Percentiles rank a stretch among this genome's conserved stretches.
Evolutionary conservation across 2,888 invertebrate genomes (phyloP).

Genomic region (Exocentrus adspersus): DNA sequence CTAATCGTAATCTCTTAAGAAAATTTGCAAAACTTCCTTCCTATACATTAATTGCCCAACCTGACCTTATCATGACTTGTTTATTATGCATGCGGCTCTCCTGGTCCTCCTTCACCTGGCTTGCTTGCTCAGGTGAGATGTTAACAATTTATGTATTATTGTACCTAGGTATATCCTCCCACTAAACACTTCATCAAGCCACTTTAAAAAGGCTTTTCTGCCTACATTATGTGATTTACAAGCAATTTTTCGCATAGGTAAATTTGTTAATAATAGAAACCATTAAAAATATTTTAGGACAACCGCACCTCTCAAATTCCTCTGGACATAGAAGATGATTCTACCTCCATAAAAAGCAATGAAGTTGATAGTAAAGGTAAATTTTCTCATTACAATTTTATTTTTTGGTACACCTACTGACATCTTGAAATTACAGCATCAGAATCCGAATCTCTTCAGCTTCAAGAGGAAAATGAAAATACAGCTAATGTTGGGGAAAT

Average conservation of each 20-base stretch:
- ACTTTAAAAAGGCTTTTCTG: no score
- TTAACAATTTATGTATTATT: no score
- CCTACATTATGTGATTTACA: no score
- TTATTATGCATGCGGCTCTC: slow-evolving; percentile 71
- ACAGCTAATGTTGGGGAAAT: slow-evolving; percentile 20
- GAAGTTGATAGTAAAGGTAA: slow-evolving; percentile 84
- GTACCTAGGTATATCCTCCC: no score
- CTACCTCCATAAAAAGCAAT: slow-evolving; percentile 83
- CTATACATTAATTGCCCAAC: slow-evolving; percentile 13
- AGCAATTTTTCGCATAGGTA: no score
- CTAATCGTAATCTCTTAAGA: neutral
- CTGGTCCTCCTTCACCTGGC: slow-evolving; percentile 65
- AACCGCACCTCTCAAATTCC: slow-evolving; percentile 90
- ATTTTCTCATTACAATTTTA: neutral
- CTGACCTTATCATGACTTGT: slow-evolving; percentile 59
- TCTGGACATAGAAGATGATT: slow-evolving; percentile 93
- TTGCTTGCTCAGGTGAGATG: slow-evolving; percentile 65
- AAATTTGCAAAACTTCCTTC: no score
- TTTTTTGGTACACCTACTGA: neutral
- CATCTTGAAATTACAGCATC: slow-evolving; percentile 56
- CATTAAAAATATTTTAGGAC: slow-evolving; percentile 68
- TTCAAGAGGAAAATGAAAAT: slow-evolving; percentile 34
- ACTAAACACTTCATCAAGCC: no score
- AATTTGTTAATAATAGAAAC: neutral
- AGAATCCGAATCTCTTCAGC: slow-evolving; percentile 60